Conservation (phyloP, 2,888 invertebrate genomes). For the Idaea straminata region DNA sequence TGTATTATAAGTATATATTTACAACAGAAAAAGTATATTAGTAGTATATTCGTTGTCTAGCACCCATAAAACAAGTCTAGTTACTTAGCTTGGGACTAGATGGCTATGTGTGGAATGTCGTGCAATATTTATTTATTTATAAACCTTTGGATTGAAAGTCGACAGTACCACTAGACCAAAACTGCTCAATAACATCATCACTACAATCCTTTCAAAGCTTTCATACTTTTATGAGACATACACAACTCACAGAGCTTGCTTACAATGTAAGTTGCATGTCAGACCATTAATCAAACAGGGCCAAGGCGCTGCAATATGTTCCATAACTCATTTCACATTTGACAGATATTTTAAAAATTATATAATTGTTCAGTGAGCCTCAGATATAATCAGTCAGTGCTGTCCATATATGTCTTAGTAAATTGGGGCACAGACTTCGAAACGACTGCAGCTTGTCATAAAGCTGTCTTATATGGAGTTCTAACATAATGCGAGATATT, state of each 20-base stretch:
- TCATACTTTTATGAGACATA: neutral
- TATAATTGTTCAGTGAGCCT: conserved; percentile 30
- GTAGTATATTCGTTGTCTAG: too few species aligned
- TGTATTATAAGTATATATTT: too few species aligned
- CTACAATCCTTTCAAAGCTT: too few species aligned
- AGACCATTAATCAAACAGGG: conserved; percentile 14
- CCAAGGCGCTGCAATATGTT: conserved; percentile 8
- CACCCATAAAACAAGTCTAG: too few species aligned
- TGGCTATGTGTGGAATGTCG: too few species aligned
- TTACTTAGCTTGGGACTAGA: too few species aligned
- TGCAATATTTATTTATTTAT: too few species aligned
- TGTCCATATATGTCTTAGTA: conserved; percentile 40
- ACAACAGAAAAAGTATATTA: too few species aligned
- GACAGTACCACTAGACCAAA: too few species aligned
- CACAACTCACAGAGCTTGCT: conserved; percentile 6
- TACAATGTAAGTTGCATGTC: neutral
- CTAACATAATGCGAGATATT: conserved; percentile 30
- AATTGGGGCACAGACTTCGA: conserved; percentile 32
- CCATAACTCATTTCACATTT: conserved; percentile 17
- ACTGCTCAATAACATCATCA: too few species aligned
- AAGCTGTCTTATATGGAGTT: conserved; percentile 39
- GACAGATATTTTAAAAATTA: conserved; percentile 25
- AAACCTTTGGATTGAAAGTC: too few species aligned
- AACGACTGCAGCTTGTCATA: conserved; percentile 24
- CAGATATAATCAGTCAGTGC: conserved; percentile 37